Evolutionary conservation across 1,140 invertebrate species (phyloP), one percentile per base, ranked within the genome.

Genomic region (Drosophila melanica): DNA sequence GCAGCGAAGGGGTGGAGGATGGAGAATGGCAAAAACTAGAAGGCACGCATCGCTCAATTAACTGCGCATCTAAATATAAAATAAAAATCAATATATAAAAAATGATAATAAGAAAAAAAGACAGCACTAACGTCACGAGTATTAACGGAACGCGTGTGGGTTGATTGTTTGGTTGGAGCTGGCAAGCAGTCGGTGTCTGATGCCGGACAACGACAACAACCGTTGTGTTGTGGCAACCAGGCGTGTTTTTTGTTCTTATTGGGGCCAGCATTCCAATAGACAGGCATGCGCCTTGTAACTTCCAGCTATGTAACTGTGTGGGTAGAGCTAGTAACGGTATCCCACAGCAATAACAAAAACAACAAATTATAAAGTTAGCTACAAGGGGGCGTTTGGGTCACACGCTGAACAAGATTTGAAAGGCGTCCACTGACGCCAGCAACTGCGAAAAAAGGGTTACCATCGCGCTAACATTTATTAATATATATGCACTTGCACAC

Each of bases 51-150:
- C 37, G 57, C 23, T 18, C 53, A 55, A 27, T 41, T 48, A 77
- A 86, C 75, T 86, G 79, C 81, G 81, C 84, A 87, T 87, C 81
- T 86, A 86, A 87, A 86, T 79, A 85, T 85, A 86, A 75, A 62
- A 54, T 53, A 73, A 45, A 86, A 86, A 86, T 86, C 81, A 79
- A 86, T 86, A 76, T 65, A 64, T 68, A 59, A 72, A 59, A 72
- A 60, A 35, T 35, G 9, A 35, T 35, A 10, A 70, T 50, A 6
- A 33, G 20, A 50, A 51, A 14, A 39, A 64, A 60, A 70, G 47
- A 30, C 37, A 69, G 45, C 45, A 27, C 59, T 44, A 81, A 68
- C 81, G 81, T 86, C 81, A 86, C 75, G 67, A 67, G 78, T 75
- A 72, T 77, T 77, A 86, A 80, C 79, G 78, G 75, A 77, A 77